phyloP scores from a whole-genome alignment of 2,113 vertebrate genomes.

The Nothocercus nigrocapillus region DNA sequence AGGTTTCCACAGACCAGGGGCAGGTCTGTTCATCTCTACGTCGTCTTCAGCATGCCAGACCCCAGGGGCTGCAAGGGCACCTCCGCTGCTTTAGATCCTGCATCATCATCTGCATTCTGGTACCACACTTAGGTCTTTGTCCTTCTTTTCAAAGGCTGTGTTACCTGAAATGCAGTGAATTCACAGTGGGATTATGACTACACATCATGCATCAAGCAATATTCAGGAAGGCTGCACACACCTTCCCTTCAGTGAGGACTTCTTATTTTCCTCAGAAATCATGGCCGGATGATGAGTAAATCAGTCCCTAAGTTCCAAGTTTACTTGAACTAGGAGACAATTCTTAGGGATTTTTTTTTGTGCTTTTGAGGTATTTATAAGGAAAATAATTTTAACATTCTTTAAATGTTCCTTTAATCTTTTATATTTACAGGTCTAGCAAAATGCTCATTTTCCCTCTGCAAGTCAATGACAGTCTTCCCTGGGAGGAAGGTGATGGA shows the following conservation, averaged over 20 bases:
- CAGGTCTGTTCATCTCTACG: background rate
- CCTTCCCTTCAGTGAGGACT: background rate
- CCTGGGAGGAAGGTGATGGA: background rate
- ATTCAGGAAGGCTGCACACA: background rate
- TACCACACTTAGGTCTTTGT: fast-evolving
- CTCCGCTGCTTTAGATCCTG: fast-evolving
- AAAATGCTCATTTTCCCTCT: background rate
- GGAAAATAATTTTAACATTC: too few species aligned
- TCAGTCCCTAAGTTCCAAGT: background rate
- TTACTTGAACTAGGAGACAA: background rate
- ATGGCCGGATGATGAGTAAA: fast-evolving
- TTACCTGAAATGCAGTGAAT: fast-evolving
- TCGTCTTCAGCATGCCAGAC: fast-evolving
- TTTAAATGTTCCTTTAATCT: background rate
- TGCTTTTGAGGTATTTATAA: background rate
- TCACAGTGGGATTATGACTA: fast-evolving
- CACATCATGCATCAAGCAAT: background rate
- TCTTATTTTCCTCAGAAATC: background rate
- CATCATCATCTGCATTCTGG: fast-evolving
- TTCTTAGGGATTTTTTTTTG: background rate
- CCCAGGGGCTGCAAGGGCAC: fast-evolving
- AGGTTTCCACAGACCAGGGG: background rate
- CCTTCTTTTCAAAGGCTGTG: background rate
- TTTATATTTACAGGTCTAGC: background rate
- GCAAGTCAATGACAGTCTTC: background rate